A percentile compares a stretch with the other conserved stretches of the same genome.
These are phyloP conservation scores for Hipparchia sbordonii DNA, from an alignment of 2,888 invertebrate species.

Conservation along the genomic window DNA sequence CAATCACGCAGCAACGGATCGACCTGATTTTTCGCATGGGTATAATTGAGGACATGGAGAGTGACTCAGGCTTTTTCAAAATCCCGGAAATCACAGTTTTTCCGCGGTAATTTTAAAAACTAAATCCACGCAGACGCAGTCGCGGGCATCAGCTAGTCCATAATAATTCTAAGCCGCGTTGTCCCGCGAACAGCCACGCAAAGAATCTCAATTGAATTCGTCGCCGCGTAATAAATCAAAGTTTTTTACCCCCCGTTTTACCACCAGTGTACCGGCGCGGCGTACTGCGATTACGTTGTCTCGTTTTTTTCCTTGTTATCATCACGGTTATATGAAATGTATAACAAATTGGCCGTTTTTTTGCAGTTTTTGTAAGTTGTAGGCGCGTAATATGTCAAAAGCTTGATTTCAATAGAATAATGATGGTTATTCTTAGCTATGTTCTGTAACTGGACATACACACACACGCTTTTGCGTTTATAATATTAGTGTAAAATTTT, in stretches of 20 bases:
- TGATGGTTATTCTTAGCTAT: too few species aligned
- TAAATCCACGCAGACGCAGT: not conserved
- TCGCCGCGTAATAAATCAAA: constrained; percentile 48
- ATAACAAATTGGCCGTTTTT: constrained; percentile 14
- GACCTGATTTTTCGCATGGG: not conserved
- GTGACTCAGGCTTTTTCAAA: too few species aligned
- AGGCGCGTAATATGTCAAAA: not conserved
- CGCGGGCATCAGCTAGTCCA: not conserved
- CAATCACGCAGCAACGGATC: too few species aligned
- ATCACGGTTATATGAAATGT: constrained; percentile 13
- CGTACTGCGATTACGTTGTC: constrained; percentile 31
- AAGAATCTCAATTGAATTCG: constrained; percentile 58
- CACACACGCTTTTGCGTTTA: too few species aligned
- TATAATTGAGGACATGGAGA: too few species aligned
- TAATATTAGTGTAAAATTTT: too few species aligned
- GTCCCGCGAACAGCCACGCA: constrained; percentile 41
- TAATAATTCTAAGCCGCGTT: constrained; percentile 19
- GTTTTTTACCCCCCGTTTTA: constrained; percentile 30
- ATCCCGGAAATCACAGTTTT: too few species aligned
- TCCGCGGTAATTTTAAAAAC: too few species aligned
- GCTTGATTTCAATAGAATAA: too few species aligned
- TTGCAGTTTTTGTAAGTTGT: not conserved
- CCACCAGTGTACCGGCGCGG: constrained; percentile 33
- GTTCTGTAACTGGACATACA: too few species aligned
- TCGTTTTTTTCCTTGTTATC: constrained; percentile 4